Evolutionary conservation across 2,113 vertebrate genomes (phyloP), one percentile per base, ranked within the genome.

Genomic region (Tylochromis polylepis): DNA sequence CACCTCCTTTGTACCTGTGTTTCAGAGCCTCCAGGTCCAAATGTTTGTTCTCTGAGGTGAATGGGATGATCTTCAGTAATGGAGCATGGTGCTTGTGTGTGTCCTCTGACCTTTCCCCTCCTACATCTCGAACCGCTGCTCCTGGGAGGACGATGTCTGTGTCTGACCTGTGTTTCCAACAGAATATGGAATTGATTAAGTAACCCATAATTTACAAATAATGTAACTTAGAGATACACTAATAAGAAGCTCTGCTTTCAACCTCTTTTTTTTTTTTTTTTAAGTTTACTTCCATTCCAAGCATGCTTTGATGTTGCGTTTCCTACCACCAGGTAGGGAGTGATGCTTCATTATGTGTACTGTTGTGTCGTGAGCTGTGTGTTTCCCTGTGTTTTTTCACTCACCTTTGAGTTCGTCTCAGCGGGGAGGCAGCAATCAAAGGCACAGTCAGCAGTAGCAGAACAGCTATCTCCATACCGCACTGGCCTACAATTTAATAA

Each of bases 381-480:
- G 27, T 81, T 57, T 41, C 10, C 16, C 43, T 49, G 24, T 49
- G 24, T 56, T 29, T 51, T 62, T 36, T 46, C 46, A 86, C 89
- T 86, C 27, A 96, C 95, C 94, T 95, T 72, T 57, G 90, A 80
- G 83, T 78, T 58, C 57, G 80, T 92, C 87, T 91, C 18, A 96
- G 81, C 46, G 93, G 91, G 34, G 88, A 89, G 81, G 95, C 94
- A 78, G 81, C 67, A 22, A 82, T 95, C 87, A 95, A 46, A 83
- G 94, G 70, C 78, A 93, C 85, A 82, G 78, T 94, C 81, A 96
- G 84, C 60, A 96, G 87, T 89, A 96, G 79, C 79, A 96, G 84
- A 79, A 96, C 67, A 57, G 88, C 91, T 93, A 95, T 93, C 92
- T 94, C 92, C 95, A 97, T 95, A 87, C 94, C 90, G 86, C 43